A percentile compares a stretch with the other conserved stretches of the same genome.
phyloP scores from a whole-genome alignment of 2,888 invertebrate species.

The Maniola hyperantus region DNA sequence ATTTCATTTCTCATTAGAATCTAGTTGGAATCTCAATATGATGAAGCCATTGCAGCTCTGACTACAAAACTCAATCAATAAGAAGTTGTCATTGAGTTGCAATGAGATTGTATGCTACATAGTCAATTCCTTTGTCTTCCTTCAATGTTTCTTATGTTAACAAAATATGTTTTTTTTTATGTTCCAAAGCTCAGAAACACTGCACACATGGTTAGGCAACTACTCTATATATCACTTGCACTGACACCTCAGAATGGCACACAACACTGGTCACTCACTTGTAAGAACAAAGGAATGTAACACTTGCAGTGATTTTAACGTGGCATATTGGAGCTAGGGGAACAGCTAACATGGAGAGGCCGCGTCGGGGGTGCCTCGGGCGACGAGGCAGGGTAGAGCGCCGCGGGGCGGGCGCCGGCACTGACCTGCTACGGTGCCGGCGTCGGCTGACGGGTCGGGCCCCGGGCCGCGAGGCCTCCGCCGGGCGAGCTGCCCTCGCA shows the following conservation, averaged over 20 bases:
- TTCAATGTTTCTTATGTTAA: neutral
- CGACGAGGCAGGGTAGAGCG: slow-evolving; percentile 40
- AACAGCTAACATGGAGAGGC: neutral
- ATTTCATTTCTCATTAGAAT: neutral
- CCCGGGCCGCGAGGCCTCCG: slow-evolving; percentile 39
- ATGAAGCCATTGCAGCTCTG: neutral
- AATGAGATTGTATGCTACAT: slow-evolving; percentile 4
- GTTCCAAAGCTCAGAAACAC: slow-evolving; percentile 4
- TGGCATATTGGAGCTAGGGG: neutral
- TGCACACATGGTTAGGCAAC: neutral
- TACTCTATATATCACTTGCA: slow-evolving; percentile 20
- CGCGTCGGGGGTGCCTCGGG: neutral
- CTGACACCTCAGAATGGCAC: slow-evolving; percentile 29
- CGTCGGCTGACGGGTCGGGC: slow-evolving; percentile 51
- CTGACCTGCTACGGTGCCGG: slow-evolving; percentile 64
- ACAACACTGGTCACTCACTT: slow-evolving; percentile 32
- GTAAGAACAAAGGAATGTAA: slow-evolving; percentile 40
- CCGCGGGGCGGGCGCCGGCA: slow-evolving; percentile 52
- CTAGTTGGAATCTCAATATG: neutral
- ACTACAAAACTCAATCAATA: slow-evolving; percentile 10
- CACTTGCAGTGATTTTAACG: slow-evolving; percentile 26
- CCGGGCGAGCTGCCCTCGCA: slow-evolving; percentile 43
- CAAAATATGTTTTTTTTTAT: neutral
- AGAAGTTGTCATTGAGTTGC: neutral
- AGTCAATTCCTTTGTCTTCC: slow-evolving; percentile 22